These are phyloP conservation scores for Drosophila pegasa DNA, from an alignment of 2,888 invertebrate species.

Conservation along the genomic window DNA sequence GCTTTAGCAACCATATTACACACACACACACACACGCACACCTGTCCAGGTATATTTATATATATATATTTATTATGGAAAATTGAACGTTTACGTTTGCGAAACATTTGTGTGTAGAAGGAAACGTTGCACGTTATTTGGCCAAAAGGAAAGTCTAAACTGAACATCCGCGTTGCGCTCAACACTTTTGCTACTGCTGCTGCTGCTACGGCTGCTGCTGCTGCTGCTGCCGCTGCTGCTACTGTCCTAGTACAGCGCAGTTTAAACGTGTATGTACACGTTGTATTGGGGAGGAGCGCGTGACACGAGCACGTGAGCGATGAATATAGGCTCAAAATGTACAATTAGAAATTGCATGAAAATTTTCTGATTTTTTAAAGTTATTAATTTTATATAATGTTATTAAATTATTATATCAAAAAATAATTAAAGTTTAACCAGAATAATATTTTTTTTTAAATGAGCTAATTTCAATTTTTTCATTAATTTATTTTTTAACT, in stretches of 20 bases:
- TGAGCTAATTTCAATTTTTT: not conserved
- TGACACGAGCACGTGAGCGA: slow-evolving; percentile 2
- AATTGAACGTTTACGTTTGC: slow-evolving; percentile 48
- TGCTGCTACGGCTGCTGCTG: slow-evolving; percentile 4
- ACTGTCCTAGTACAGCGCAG: slow-evolving; percentile 46
- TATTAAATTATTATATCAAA: too few species aligned
- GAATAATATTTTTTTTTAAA: too few species aligned
- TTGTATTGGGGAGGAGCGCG: slow-evolving; percentile 2
- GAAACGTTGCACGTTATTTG: slow-evolving; percentile 65
- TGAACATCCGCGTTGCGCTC: slow-evolving; percentile 51
- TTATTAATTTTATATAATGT: too few species aligned
- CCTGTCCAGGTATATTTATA: not conserved
- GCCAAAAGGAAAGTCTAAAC: slow-evolving; percentile 66
- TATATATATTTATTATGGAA: slow-evolving; percentile 15
- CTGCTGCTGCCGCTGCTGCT: slow-evolving; percentile 13
- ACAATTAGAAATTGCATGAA: not conserved
- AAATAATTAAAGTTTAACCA: too few species aligned
- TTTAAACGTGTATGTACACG: slow-evolving; percentile 65
- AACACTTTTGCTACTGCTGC: slow-evolving; percentile 49
- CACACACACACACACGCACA: slow-evolving; percentile 17
- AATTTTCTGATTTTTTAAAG: not conserved
- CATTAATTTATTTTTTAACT: not conserved
- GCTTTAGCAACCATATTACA: slow-evolving; percentile 18
- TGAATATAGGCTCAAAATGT: not conserved
- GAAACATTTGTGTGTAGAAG: slow-evolving; percentile 48